Evolutionary conservation across 2,888 invertebrate genomes (phyloP).

Genomic region (Ypsolopha scabrella): DNA sequence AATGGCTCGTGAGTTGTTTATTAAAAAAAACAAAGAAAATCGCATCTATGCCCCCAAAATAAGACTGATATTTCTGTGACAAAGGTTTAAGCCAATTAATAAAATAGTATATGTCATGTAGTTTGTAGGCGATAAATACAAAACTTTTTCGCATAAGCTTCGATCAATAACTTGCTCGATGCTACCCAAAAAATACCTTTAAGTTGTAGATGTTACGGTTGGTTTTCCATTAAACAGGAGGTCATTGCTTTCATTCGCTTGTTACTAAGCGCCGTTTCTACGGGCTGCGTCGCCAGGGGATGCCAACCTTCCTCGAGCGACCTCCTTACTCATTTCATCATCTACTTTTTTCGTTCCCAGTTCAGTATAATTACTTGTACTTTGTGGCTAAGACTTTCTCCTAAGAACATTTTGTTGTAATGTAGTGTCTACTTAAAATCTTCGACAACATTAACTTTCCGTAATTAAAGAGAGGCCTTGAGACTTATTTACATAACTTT

Average conservation of each 20-base stretch:
- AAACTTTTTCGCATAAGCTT: conserved; percentile 61
- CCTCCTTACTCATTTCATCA: conserved; percentile 24
- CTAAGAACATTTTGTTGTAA: too few species aligned
- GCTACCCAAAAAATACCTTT: conserved; percentile 14
- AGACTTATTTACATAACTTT: neutral
- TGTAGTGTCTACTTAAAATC: too few species aligned
- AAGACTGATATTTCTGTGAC: conserved; percentile 11
- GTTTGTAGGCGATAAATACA: conserved; percentile 55
- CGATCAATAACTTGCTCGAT: conserved; percentile 50
- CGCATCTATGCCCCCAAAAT: neutral
- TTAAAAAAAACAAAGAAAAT: neutral
- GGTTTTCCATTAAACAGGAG: conserved; percentile 12
- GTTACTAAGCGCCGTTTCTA: conserved; percentile 50
- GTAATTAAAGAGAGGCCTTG: neutral
- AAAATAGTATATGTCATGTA: conserved; percentile 35
- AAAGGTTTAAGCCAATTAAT: conserved; percentile 39
- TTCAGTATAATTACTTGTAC: too few species aligned
- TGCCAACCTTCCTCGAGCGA: conserved; percentile 56
- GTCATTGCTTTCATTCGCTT: conserved; percentile 45
- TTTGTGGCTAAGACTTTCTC: too few species aligned
- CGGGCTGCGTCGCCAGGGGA: conserved; percentile 37
- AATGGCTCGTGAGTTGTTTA: neutral
- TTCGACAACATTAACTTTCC: too few species aligned
- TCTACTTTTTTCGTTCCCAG: neutral
- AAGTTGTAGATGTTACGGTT: conserved; percentile 11